Evolutionary conservation across 2,888 invertebrate genomes (phyloP).

Genomic region (Galerucella pusilla): DNA sequence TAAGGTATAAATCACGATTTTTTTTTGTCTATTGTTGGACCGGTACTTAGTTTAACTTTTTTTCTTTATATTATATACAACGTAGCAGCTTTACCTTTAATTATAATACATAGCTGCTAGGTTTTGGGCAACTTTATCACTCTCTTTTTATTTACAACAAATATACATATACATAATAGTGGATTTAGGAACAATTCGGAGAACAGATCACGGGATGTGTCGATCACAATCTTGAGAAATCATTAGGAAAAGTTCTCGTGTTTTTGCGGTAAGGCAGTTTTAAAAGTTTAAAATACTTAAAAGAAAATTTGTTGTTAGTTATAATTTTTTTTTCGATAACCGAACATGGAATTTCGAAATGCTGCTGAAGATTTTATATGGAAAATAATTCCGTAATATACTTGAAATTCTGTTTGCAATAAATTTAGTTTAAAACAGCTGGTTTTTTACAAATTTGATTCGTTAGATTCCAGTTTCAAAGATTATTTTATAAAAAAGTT

Average conservation of each 20-base stretch:
- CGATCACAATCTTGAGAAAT: background rate
- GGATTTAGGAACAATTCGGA: constrained; percentile 15
- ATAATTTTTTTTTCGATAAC: no score
- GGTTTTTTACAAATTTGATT: no score
- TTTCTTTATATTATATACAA: constrained; percentile 53
- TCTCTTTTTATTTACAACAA: constrained; percentile 62
- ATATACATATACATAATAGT: constrained; percentile 48
- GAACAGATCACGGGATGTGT: background rate
- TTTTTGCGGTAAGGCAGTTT: background rate
- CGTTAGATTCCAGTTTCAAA: no score
- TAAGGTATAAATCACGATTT: constrained; percentile 59
- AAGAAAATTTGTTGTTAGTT: no score
- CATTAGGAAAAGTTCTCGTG: background rate
- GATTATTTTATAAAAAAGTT: no score
- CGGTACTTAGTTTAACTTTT: constrained; percentile 47
- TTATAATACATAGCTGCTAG: constrained; percentile 61
- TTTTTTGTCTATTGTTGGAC: constrained; percentile 46
- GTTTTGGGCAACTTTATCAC: constrained; percentile 57
- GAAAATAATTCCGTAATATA: no score
- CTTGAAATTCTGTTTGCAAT: no score
- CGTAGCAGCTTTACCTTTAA: constrained; percentile 54
- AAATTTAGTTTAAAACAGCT: no score
- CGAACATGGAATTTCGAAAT: no score
- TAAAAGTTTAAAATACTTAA: no score
- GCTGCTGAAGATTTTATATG: no score